Evolutionary conservation across 2,113 vertebrate species (phyloP).

Genomic region (Dromaius novaehollandiae): DNA sequence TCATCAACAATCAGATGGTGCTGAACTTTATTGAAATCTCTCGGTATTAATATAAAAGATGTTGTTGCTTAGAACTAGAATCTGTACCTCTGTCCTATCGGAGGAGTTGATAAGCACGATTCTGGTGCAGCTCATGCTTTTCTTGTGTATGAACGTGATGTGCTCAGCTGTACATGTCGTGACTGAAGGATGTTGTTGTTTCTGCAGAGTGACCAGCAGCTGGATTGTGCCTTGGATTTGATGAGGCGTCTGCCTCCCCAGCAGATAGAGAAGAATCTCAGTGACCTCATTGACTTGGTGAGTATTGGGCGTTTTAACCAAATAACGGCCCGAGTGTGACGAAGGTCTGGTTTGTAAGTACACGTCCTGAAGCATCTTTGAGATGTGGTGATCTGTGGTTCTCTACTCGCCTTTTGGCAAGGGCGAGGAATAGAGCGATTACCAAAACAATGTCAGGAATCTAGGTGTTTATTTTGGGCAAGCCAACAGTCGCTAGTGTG

Average conservation of each 20-base stretch:
- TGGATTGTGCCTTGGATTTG: slow-evolving; percentile 99
- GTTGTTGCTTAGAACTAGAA: not conserved
- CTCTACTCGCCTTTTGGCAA: not conserved
- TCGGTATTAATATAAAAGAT: not conserved
- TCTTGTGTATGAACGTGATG: too few species aligned
- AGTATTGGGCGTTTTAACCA: slow-evolving; percentile 20
- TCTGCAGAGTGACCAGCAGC: slow-evolving; percentile 93
- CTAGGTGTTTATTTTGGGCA: fast-evolving
- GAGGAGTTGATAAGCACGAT: not conserved
- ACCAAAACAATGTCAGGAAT: not conserved
- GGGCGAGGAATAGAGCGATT: not conserved
- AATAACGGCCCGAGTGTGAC: not conserved
- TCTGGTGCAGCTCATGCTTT: not conserved
- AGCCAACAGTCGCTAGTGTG: not conserved
- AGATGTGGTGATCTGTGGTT: not conserved
- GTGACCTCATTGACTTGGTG: slow-evolving; percentile 99
- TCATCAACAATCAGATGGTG: fast-evolving
- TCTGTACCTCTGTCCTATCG: fast-evolving
- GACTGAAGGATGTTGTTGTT: not conserved
- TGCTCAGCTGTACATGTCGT: not conserved
- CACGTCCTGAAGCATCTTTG: fast-evolving
- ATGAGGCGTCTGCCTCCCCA: slow-evolving; percentile 99
- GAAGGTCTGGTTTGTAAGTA: not conserved
- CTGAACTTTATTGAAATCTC: not conserved
- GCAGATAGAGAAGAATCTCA: slow-evolving; percentile 99